These are phyloP conservation scores for Goniozus legneri DNA, from an alignment of 1,140 invertebrate species.

Conservation along the genomic window DNA sequence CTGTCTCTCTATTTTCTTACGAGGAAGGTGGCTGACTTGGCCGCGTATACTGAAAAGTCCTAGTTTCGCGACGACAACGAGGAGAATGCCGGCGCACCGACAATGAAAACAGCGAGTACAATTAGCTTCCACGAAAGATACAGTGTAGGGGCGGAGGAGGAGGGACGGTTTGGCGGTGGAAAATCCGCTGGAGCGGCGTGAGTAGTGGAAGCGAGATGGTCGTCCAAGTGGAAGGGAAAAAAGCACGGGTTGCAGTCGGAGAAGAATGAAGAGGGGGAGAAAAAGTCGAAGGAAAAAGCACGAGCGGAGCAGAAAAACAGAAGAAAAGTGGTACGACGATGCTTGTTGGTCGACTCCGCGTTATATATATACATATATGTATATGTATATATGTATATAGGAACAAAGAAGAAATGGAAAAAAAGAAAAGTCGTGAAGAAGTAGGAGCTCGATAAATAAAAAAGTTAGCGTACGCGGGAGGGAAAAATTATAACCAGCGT, in stretches of 20 bases:
- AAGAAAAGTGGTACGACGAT: neutral
- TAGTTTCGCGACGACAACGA: slow-evolving; percentile 24
- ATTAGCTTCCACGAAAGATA: slow-evolving; percentile 19
- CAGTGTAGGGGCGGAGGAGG: neutral
- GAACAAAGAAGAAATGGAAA: neutral
- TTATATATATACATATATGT: neutral
- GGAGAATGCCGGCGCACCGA: slow-evolving; percentile 17
- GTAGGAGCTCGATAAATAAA: neutral
- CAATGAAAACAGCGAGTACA: slow-evolving; percentile 26
- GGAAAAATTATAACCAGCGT: too few relatives aligned
- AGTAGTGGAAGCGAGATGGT: neutral
- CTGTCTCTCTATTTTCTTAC: too few relatives aligned
- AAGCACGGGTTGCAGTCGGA: too few relatives aligned
- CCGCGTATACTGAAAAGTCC: slow-evolving; percentile 19
- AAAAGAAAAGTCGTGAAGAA: neutral
- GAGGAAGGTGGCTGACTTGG: too few relatives aligned
- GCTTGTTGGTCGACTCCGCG: neutral
- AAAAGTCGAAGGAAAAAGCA: neutral
- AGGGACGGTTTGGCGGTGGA: too few relatives aligned
- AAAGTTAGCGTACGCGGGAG: too few relatives aligned
- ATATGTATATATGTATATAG: neutral
- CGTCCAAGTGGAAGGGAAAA: too few relatives aligned
- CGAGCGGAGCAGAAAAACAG: neutral
- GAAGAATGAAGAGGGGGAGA: neutral
- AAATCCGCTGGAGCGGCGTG: neutral